Percentiles rank a stretch among this genome's conserved stretches.
Conservation (phyloP, 2,113 vertebrate species). For the Jacana jacana region DNA sequence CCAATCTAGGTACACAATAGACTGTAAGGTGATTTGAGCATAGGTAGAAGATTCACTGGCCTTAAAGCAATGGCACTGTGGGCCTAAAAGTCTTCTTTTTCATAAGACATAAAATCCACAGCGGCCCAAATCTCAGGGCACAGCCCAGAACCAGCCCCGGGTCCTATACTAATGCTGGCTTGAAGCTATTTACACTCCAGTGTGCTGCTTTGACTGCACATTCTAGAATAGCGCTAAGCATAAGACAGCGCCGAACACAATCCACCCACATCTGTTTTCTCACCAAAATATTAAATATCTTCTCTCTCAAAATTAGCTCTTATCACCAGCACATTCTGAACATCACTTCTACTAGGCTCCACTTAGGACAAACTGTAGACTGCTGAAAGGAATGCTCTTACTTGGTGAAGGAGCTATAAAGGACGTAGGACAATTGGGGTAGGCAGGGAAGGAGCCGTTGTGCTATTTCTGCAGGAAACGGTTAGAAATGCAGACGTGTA, state of each 20-base stretch:
- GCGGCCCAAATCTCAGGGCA: not conserved
- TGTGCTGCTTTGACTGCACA: not conserved
- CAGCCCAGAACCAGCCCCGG: not conserved
- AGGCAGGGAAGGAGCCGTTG: accelerated
- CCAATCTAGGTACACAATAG: not conserved
- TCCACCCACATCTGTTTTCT: not conserved
- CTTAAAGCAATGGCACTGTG: accelerated
- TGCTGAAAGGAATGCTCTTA: not conserved
- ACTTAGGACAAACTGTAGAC: not conserved
- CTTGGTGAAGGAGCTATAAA: not conserved
- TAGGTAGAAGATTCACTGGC: not conserved
- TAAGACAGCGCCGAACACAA: not conserved
- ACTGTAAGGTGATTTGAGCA: not conserved
- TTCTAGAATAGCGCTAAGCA: not conserved
- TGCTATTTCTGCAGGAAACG: not conserved
- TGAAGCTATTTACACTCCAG: not conserved
- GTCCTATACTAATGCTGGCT: not conserved
- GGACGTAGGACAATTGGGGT: not conserved
- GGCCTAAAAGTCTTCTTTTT: not conserved
- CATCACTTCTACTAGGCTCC: not conserved
- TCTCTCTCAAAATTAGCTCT: not conserved
- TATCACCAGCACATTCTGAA: not conserved
- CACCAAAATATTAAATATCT: not conserved
- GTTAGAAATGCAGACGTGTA: not conserved
- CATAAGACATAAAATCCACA: not conserved